Evolutionary conservation across 1,140 invertebrate species (phyloP).

Genomic region (Drosophila seguyi): DNA sequence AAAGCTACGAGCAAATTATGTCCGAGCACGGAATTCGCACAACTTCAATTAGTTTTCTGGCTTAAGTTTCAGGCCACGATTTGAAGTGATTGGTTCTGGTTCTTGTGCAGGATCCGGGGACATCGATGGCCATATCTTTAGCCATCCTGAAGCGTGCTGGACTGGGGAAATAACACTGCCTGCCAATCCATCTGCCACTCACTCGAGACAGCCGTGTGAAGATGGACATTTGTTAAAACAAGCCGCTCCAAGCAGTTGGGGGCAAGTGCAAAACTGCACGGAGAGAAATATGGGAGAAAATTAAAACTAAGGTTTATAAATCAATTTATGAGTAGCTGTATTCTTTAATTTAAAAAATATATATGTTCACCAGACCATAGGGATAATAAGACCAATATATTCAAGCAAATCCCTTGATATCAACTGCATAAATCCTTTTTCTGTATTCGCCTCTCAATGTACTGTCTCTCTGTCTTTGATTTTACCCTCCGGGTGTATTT

Average conservation of each 20-base stretch:
- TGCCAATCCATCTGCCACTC: constrained; percentile 34
- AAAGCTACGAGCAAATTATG: constrained; percentile 26
- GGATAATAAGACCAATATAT: background rate
- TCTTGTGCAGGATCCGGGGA: constrained; percentile 2
- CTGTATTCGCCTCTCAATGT: background rate
- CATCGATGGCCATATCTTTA: constrained; percentile 36
- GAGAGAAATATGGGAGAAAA: background rate
- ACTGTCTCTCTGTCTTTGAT: constrained; percentile 1
- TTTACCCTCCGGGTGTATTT: constrained; percentile 40
- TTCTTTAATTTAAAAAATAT: background rate
- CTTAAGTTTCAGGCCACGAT: constrained; percentile 35
- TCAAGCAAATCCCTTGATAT: background rate
- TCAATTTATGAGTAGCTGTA: background rate
- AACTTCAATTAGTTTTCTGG: constrained; percentile 51
- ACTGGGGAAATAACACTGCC: constrained; percentile 22
- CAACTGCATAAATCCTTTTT: background rate
- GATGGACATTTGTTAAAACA: constrained; percentile 63
- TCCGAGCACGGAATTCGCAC: constrained; percentile 11
- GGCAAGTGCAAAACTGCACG: background rate
- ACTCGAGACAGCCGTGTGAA: constrained; percentile 48
- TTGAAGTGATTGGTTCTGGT: constrained; percentile 17
- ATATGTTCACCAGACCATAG: background rate
- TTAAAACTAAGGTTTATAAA: background rate
- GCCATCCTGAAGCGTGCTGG: background rate
- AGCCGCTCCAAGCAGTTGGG: constrained; percentile 1